These are phyloP conservation scores for Apamea sordens DNA, from an alignment of 2,888 invertebrate genomes.

Conservation along the genomic window DNA sequence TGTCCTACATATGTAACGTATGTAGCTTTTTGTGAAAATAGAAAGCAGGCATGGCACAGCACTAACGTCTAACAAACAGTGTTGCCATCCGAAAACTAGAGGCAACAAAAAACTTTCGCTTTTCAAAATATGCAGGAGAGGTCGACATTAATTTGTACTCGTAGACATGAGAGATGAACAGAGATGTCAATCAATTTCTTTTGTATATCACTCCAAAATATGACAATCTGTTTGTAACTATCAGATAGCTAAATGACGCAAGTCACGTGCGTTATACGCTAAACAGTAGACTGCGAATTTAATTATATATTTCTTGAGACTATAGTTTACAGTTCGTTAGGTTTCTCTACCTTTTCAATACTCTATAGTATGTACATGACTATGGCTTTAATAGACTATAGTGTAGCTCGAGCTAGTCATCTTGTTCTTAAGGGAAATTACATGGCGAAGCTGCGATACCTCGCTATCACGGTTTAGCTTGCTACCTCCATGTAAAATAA, in stretches of 20 bases:
- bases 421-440: neutral
- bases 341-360: neutral
- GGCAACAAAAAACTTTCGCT: constrained; percentile 1
- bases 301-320: neutral
- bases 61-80: neutral
- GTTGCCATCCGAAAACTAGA: neutral
- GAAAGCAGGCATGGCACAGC: neutral
- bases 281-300: neutral
- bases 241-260: neutral
- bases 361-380: neutral
- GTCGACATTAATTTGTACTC: neutral
- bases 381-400: neutral
- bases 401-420: neutral
- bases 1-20: neutral
- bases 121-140: neutral
- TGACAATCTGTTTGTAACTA: neutral
- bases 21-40: neutral
- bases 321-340: neutral
- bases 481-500: neutral
- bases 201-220: constrained; percentile 1
- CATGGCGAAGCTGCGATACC: neutral
- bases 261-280: neutral
- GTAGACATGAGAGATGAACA: neutral
- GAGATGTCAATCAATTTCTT: neutral
- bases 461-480: neutral